Evolutionary conservation across 1,140 invertebrate species (phyloP), one percentile per base, ranked within the genome.

Genomic region (Drosophila lacteicornis): DNA sequence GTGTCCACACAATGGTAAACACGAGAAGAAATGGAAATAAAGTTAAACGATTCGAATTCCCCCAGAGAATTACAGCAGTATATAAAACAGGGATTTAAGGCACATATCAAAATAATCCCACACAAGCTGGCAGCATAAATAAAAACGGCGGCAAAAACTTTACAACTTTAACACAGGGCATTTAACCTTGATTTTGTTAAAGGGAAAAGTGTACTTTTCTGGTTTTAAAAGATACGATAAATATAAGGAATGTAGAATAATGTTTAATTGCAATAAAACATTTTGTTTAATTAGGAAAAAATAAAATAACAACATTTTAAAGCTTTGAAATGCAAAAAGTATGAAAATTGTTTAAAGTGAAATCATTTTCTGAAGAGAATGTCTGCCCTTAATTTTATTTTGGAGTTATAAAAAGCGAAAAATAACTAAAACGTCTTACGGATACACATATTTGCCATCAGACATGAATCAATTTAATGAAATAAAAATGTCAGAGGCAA

Each of bases 401-500:
- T 19, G 0, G 5, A 19, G 30, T 12, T 8, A 7, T 13, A 55
- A 38, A n/a, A n/a, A n/a, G 22, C 15, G 9, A 4, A n/a, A 57
- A 4, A 8, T 22, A 15, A 40, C 13, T 40, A 40, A 57, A 42
- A 57, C 19, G 13, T 25, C 17, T 22, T 22, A 6, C 22, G 3
- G 12, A 40, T 49, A 61, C 17, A 57, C 30, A n/a, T 63, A 9
- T 51, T 36, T 60, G 12, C 43, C 56, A 38, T 49, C 36, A 68
- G 62, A 25, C 36, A 56, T 61, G 42, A 30, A 66, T 63, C 40
- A 50, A 50, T 71, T 59, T 59, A 74, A 60, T 73, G 55, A 60
- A 60, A 73, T 73, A 45, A 49, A 43, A 49, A 49, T 25, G 25
- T 63, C 47, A 56, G 12, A 13, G 65, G 81, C 81, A 83, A 83